Conservation (phyloP, 2,888 invertebrate species). For the Drosophila putrida region DNA sequence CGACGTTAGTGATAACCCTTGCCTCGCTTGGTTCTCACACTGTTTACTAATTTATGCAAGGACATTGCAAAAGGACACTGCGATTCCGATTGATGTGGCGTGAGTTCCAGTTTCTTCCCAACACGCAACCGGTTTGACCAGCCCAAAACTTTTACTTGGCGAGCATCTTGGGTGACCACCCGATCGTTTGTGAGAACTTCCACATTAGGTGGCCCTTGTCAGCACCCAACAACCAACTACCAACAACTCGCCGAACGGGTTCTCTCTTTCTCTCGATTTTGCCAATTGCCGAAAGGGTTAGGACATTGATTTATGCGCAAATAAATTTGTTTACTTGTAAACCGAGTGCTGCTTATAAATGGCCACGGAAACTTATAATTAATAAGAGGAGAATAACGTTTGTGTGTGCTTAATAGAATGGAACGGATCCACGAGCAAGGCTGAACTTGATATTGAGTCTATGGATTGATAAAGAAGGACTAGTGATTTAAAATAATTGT, state of each 20-base stretch:
- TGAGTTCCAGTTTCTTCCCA: constrained; percentile 63
- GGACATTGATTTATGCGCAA: constrained; percentile 64
- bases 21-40: constrained; percentile 73
- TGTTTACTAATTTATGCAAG: constrained; percentile 81
- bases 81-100: constrained; percentile 65
- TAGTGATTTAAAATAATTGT: too few relatives aligned
- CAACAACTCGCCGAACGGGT: constrained; percentile 70
- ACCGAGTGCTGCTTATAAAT: constrained; percentile 22
- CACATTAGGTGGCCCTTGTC: constrained; percentile 72
- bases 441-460: background rate
- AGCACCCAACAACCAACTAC: constrained; percentile 45
- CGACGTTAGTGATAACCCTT: constrained; percentile 60
- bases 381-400: background rate
- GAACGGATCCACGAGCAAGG: too few relatives aligned
- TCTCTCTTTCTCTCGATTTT: constrained; percentile 18
- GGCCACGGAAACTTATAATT: background rate
- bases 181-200: constrained; percentile 65
- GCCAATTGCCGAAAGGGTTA: constrained; percentile 54
- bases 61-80: constrained; percentile 84
- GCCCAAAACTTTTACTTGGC: constrained; percentile 67
- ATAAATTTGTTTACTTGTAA: constrained; percentile 58
- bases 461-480: too few relatives aligned
- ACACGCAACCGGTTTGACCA: constrained; percentile 83
- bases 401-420: background rate
- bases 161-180: constrained; percentile 75